phyloP scores from a whole-genome alignment of 2,113 vertebrate genomes.

The Elaphurus davidianus region DNA sequence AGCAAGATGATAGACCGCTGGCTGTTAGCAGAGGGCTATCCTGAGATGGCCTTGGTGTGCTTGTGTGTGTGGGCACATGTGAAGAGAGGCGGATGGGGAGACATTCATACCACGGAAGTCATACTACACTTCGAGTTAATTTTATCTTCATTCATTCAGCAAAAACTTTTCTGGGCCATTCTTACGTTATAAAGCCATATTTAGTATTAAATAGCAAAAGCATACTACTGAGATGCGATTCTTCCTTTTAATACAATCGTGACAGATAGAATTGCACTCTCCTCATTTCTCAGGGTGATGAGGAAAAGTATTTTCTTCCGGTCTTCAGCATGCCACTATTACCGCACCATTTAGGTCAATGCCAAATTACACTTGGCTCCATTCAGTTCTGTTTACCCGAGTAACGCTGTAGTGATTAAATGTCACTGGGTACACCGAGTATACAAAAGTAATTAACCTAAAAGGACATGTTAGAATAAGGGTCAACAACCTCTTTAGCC shows the following conservation, averaged over 20 bases:
- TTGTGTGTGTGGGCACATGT: background rate
- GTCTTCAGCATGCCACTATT: slow-evolving; percentile 47
- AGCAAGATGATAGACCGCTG: background rate
- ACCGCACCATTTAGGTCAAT: slow-evolving; percentile 42
- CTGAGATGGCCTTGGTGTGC: background rate
- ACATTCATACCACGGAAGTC: background rate
- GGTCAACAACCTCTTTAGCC: slow-evolving; percentile 71
- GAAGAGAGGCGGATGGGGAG: background rate
- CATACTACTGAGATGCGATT: background rate
- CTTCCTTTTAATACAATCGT: slow-evolving; percentile 45
- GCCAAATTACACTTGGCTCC: slow-evolving; percentile 57
- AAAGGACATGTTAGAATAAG: slow-evolving; percentile 71
- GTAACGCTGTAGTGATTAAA: slow-evolving; percentile 68
- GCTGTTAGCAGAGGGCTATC: background rate
- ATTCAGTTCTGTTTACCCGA: slow-evolving; percentile 66
- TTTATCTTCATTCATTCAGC: background rate
- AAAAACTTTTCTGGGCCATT: background rate
- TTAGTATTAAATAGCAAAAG: slow-evolving; percentile 9
- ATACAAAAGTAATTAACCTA: slow-evolving; percentile 75
- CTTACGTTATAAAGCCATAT: background rate
- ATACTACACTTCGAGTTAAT: background rate
- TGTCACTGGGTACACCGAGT: slow-evolving; percentile 68
- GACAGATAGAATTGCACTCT: slow-evolving; percentile 22
- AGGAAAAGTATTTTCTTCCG: slow-evolving; percentile 35
- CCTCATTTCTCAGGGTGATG: slow-evolving; percentile 28